Conservation (phyloP, 2,797 vertebrate genomes). For the Lepilemur septentrionalis region DNA sequence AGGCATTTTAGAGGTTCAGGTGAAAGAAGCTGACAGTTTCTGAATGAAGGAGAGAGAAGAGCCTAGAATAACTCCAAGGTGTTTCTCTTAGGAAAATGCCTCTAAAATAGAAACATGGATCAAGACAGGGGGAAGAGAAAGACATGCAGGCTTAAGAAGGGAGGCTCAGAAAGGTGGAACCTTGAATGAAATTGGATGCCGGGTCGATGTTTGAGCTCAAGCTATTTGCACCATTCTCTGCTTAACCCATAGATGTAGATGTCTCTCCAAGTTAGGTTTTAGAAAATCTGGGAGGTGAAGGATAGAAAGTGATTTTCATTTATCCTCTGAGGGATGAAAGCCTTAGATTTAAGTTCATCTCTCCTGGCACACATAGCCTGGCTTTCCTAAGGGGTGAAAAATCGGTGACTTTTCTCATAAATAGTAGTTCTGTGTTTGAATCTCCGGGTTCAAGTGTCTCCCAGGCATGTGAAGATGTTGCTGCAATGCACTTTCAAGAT, state of each 20-base stretch:
- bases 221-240: neutral
- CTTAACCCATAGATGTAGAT: neutral
- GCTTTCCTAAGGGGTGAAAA: conserved; percentile 1
- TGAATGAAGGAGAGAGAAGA: neutral
- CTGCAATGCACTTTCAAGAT: neutral
- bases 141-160: neutral
- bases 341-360: neutral
- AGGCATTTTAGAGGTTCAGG: neutral
- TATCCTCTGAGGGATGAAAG: neutral
- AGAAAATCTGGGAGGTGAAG: neutral
- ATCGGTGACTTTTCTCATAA: neutral
- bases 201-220: neutral
- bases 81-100: neutral
- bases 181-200: neutral
- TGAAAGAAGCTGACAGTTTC: neutral
- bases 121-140: neutral
- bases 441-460: neutral
- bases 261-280: neutral
- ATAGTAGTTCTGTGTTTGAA: neutral
- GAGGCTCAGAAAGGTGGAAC: neutral
- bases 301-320: neutral
- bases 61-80: neutral
- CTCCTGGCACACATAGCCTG: neutral
- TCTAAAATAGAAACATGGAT: neutral
- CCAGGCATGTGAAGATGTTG: neutral